Conservation (phyloP, 2,113 vertebrate species). For the Sarotherodon lohbergeri region DNA sequence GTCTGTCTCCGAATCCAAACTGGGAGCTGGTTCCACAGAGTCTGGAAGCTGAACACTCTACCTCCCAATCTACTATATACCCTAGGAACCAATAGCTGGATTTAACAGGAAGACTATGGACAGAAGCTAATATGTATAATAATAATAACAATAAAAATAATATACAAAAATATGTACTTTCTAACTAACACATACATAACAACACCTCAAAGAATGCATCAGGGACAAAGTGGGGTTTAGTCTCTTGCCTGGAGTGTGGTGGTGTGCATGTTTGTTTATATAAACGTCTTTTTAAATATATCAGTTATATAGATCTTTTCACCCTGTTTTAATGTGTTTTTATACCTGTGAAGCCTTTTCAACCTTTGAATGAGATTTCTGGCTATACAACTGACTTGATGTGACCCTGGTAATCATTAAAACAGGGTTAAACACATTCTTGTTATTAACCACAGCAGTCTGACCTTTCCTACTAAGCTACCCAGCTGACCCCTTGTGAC, state of each 20-base stretch:
- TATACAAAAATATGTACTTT: background rate
- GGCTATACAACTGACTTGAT: background rate
- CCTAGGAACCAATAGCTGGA: background rate
- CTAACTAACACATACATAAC: background rate
- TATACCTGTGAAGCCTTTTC: background rate
- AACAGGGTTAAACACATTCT: background rate
- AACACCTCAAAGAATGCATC: background rate
- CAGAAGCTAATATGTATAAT: background rate
- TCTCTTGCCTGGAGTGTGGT: background rate
- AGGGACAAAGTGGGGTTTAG: background rate
- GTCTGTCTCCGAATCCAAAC: background rate
- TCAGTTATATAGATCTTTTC: background rate
- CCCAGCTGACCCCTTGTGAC: background rate
- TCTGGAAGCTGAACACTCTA: background rate
- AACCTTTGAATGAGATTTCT: background rate
- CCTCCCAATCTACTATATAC: background rate
- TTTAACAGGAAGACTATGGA: background rate
- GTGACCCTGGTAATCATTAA: background rate
- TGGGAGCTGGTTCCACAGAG: background rate
- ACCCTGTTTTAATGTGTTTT: background rate
- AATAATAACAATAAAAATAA: background rate
- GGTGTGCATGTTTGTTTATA: background rate
- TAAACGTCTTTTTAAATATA: background rate
- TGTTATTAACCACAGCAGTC: background rate
- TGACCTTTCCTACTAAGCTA: background rate